Percentiles rank a stretch among this genome's conserved stretches.
These are phyloP conservation scores for Syrista parreyssii DNA, from an alignment of 2,888 invertebrate genomes.

Conservation along the genomic window DNA sequence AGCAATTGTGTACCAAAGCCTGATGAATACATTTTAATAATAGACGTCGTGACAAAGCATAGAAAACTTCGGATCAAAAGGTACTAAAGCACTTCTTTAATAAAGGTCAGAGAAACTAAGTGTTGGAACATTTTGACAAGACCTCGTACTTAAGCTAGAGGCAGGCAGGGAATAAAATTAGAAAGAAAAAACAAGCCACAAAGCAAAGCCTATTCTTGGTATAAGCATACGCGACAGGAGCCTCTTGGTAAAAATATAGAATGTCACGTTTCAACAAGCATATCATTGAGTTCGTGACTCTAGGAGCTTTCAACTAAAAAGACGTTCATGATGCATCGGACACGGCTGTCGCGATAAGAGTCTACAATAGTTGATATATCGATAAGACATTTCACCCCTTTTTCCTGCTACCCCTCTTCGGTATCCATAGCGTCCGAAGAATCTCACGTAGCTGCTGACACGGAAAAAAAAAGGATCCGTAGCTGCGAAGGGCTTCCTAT, in stretches of 20 bases:
- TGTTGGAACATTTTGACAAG: not conserved
- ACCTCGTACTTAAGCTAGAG: not conserved
- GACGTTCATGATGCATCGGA: not conserved
- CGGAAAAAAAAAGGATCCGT: conserved; percentile 49
- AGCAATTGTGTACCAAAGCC: not conserved
- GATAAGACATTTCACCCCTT: not conserved
- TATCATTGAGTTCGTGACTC: not conserved
- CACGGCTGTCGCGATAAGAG: not conserved
- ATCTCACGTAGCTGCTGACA: conserved; percentile 45
- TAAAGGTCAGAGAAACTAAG: not conserved
- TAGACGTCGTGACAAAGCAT: not conserved
- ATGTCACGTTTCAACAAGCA: not conserved
- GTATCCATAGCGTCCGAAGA: not conserved
- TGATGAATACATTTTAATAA: not conserved
- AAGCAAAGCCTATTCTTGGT: not conserved
- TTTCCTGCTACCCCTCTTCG: not conserved
- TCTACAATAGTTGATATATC: not conserved
- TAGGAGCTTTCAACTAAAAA: not conserved
- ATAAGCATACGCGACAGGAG: not conserved
- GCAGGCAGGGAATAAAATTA: not conserved
- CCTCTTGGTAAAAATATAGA: not conserved
- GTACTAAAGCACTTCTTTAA: not conserved
- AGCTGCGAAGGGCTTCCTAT: conserved; percentile 51
- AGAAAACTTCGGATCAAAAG: not conserved
- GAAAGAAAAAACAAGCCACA: not conserved